A percentile compares a stretch with the other conserved stretches of the same genome.
Conservation (phyloP, 64 coral and sea anemone species). For the Hydrozoanthus tunicans region DNA sequence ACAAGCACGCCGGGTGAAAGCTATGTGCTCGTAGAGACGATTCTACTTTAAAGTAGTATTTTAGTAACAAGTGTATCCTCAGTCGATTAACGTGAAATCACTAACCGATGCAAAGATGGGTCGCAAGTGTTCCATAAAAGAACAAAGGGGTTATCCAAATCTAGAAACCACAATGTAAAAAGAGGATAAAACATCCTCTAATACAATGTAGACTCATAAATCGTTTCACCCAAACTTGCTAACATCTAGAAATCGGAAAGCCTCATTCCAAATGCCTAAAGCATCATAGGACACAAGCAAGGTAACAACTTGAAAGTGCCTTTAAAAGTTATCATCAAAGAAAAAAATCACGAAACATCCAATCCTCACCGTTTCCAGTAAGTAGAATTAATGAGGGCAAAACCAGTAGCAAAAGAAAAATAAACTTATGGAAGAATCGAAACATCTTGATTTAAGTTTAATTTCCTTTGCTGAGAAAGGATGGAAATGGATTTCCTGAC, state of each 20-base stretch:
- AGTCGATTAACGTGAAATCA: constrained; percentile 33
- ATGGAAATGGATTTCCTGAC: constrained; percentile 95
- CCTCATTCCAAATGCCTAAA: constrained; percentile 51
- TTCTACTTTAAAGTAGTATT: constrained; percentile 1
- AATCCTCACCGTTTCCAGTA: constrained; percentile 82
- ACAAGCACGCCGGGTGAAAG: not conserved
- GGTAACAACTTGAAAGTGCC: not conserved
- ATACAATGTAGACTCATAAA: not conserved
- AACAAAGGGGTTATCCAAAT: constrained; percentile 21
- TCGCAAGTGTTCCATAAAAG: constrained; percentile 51
- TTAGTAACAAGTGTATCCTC: constrained; percentile 14
- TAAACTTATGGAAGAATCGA: constrained; percentile 73
- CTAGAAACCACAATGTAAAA: constrained; percentile 24
- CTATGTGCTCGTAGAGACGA: not conserved
- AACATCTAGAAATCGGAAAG: constrained; percentile 50
- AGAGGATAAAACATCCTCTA: constrained; percentile 67
- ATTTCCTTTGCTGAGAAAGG: constrained; percentile 68
- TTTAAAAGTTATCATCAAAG: constrained; percentile 8
- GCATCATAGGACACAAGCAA: constrained; percentile 51
- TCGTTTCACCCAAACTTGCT: constrained; percentile 35
- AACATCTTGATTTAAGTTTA: constrained; percentile 82
- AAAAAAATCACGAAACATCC: constrained; percentile 68
- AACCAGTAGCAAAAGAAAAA: constrained; percentile 82
- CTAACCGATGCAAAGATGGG: constrained; percentile 20
- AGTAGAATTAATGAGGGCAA: constrained; percentile 79